These are phyloP conservation scores for Drosophila ohnishii DNA, from an alignment of 1,140 invertebrate genomes.

Conservation along the genomic window DNA sequence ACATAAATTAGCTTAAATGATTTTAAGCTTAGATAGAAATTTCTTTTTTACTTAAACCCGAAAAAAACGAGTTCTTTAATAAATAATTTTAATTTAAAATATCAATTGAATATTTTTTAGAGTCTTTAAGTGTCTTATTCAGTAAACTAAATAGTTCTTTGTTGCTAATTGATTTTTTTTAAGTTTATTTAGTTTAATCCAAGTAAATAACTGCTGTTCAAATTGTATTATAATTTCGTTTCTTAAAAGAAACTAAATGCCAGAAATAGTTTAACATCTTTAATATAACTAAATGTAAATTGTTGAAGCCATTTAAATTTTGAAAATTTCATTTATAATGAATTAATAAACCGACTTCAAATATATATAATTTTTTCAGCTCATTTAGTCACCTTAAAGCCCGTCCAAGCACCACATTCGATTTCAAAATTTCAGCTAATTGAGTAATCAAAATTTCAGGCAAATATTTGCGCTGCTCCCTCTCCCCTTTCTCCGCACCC, in stretches of 20 bases:
- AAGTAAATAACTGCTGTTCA: no score
- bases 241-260: not conserved
- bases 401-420: not conserved
- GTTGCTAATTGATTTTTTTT: no score
- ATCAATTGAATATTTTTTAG: no score
- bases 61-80: no score
- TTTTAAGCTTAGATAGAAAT: no score
- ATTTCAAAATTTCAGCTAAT: conserved; percentile 31
- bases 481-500: not conserved
- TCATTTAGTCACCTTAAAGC: not conserved
- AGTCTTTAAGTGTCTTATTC: no score
- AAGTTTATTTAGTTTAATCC: no score
- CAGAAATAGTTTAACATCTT: not conserved
- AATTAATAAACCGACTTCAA: not conserved
- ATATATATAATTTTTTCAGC: not conserved
- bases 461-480: conserved; percentile 33
- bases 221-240: no score
- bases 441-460: conserved; percentile 36
- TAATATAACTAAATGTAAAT: not conserved
- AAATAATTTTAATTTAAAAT: no score
- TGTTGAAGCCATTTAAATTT: not conserved
- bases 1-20: no score
- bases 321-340: accelerated
- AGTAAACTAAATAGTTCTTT: no score
- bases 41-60: no score